phyloP scores from a whole-genome alignment of 92 coral and sea anemone genomes.

The Palythoa grandis region DNA sequence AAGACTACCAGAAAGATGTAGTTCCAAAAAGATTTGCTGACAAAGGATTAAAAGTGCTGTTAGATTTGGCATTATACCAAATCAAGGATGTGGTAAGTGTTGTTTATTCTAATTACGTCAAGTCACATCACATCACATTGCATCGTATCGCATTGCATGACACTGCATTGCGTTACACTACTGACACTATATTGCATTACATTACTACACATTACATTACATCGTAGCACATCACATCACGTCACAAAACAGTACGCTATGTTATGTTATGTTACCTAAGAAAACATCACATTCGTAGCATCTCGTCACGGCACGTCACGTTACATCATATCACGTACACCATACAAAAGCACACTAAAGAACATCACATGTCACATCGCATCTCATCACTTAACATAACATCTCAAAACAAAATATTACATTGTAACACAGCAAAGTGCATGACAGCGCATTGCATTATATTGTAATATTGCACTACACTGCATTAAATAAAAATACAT shows the following conservation, averaged over 20 bases:
- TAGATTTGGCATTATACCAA: constrained; percentile 85
- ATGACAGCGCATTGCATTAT: too few species aligned
- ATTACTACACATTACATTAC: not conserved
- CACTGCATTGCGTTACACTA: not conserved
- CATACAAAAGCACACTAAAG: too few species aligned
- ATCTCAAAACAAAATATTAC: too few species aligned
- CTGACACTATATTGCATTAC: not conserved
- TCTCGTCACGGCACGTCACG: too few species aligned
- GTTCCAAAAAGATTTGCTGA: constrained; percentile 69
- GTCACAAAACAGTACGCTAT: not conserved
- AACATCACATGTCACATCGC: too few species aligned
- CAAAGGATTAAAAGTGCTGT: constrained; percentile 61
- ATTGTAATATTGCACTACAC: too few species aligned
- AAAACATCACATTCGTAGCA: too few species aligned
- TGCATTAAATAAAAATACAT: too few species aligned
- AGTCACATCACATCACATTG: not conserved
- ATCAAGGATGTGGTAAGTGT: constrained; percentile 84
- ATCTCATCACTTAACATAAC: too few species aligned
- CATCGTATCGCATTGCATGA: not conserved
- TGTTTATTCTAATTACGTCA: not conserved
- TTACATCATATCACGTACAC: too few species aligned
- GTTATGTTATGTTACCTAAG: too few species aligned
- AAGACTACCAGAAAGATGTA: constrained; percentile 68
- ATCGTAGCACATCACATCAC: not conserved
- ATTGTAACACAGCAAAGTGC: too few species aligned